These are phyloP conservation scores for Papilio demoleus DNA, from an alignment of 2,888 invertebrate genomes.

Conservation along the genomic window DNA sequence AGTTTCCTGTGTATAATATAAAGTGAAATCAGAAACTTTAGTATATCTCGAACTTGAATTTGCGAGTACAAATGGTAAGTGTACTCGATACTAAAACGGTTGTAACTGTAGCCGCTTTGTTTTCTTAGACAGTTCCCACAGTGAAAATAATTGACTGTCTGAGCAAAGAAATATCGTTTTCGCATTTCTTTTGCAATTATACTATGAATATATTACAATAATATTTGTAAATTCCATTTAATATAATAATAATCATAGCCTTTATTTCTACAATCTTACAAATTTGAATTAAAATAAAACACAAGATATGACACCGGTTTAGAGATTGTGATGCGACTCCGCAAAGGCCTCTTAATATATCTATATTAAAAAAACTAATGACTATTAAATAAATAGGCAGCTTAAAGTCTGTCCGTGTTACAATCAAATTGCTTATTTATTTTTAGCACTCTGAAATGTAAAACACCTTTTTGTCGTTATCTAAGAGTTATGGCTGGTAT, in stretches of 20 bases:
- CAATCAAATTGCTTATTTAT: background rate
- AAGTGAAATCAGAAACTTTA: background rate
- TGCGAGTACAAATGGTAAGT: constrained; percentile 54
- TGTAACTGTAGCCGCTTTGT: constrained; percentile 80
- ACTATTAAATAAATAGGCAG: too few species aligned
- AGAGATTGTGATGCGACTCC: too few species aligned
- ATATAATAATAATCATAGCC: too few species aligned
- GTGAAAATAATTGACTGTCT: constrained; percentile 78
- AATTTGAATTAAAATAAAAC: too few species aligned
- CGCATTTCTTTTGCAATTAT: constrained; percentile 55
- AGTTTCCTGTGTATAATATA: too few species aligned
- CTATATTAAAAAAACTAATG: too few species aligned
- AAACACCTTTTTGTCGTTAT: constrained; percentile 24
- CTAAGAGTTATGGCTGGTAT: constrained; percentile 26
- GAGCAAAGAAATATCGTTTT: constrained; percentile 75
- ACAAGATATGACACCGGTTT: too few species aligned
- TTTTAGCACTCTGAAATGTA: constrained; percentile 3
- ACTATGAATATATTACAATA: background rate
- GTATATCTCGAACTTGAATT: background rate
- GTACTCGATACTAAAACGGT: constrained; percentile 67
- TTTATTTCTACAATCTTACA: too few species aligned
- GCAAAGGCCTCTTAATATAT: too few species aligned
- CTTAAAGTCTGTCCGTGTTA: background rate
- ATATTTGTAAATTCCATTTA: background rate
- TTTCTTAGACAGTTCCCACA: constrained; percentile 80